Evolutionary conservation across 2,113 vertebrate genomes (phyloP).

Genomic region (Camarhynchus parvulus): DNA sequence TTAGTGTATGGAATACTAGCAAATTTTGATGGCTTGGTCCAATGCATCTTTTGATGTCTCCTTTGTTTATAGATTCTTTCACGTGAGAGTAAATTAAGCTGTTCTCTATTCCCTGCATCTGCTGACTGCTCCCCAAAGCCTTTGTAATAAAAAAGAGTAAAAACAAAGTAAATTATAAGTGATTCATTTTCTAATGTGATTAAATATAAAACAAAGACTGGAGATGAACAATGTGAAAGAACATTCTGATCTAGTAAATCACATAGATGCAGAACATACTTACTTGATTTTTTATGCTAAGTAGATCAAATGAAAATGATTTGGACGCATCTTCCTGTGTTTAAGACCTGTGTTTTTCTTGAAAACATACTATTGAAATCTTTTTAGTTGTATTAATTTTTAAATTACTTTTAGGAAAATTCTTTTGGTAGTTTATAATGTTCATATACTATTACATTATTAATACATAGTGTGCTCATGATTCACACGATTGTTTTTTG

Average conservation of each 20-base stretch:
- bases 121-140: not conserved
- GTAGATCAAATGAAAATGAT: not conserved
- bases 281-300: not conserved
- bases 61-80: constrained; percentile 26
- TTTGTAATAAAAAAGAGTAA: not conserved
- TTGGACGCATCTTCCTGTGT: not conserved
- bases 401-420: not conserved
- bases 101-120: not conserved
- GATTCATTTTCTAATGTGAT: not conserved
- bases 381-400: not conserved
- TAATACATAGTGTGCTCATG: not conserved
- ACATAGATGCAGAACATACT: not conserved
- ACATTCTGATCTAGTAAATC: not conserved
- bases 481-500: not conserved
- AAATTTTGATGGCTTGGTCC: constrained; percentile 1
- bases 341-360: not conserved
- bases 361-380: not conserved
- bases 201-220: not conserved
- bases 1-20: not conserved
- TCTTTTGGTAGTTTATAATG: not conserved
- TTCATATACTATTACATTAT: not conserved
- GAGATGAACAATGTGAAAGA: not conserved
- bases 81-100: constrained; percentile 29
- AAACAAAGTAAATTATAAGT: not conserved
- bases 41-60: not conserved